Evolutionary conservation across 2,113 vertebrate species (phyloP).

Genomic region (Dasyprocta punctata): DNA sequence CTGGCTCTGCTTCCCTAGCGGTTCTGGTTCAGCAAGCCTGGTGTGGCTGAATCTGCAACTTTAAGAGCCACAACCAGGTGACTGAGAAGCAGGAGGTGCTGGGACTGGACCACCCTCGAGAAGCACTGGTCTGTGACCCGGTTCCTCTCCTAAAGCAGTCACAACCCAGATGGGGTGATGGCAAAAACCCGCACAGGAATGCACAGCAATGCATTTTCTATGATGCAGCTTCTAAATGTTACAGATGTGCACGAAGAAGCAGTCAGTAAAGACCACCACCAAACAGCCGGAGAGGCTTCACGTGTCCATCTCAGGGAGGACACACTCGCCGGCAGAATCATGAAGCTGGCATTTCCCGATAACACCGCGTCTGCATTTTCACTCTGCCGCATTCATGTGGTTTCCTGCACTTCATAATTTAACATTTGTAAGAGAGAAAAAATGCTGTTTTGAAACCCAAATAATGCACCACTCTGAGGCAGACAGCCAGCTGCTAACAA

Average conservation of each 20-base stretch:
- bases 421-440: slow-evolving; percentile 65
- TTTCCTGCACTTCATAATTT: slow-evolving; percentile 75
- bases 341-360: slow-evolving; percentile 36
- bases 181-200: background rate
- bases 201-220: too few species aligned
- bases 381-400: slow-evolving; percentile 67
- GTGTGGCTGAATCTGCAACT: background rate
- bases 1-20: background rate
- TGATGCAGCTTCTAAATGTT: background rate
- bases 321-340: background rate
- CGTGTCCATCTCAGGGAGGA: background rate
- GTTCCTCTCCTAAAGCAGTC: background rate
- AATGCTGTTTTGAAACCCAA: slow-evolving; percentile 69
- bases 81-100: background rate
- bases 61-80: background rate
- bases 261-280: background rate
- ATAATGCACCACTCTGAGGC: slow-evolving; percentile 73
- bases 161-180: background rate
- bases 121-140: background rate
- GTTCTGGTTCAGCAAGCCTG: background rate
- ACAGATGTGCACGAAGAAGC: background rate
- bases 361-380: slow-evolving; percentile 50
- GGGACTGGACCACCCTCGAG: background rate
- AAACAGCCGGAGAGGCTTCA: background rate
- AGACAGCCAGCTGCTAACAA: slow-evolving; percentile 64